A percentile compares a stretch with the other conserved stretches of the same genome.
These are phyloP conservation scores for Tilapia sparmanii DNA, from an alignment of 2,113 vertebrate genomes.

Conservation along the genomic window DNA sequence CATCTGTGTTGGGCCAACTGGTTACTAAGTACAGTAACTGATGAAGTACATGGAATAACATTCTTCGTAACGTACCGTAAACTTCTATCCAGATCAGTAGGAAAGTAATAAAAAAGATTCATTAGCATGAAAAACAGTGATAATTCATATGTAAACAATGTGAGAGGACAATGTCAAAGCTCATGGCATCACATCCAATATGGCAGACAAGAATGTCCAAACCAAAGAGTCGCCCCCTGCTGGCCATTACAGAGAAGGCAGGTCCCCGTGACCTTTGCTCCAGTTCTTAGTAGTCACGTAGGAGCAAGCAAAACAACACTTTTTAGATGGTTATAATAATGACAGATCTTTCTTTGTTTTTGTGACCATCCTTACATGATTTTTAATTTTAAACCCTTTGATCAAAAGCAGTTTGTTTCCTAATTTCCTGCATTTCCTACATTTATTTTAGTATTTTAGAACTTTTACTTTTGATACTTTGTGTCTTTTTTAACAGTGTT, in stretches of 20 bases:
- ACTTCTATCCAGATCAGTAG: background rate
- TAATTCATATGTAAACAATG: background rate
- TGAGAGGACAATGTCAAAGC: background rate
- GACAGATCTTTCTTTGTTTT: background rate
- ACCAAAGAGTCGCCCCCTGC: background rate
- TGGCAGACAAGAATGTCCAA: background rate
- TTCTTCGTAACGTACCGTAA: accelerated
- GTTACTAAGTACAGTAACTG: accelerated
- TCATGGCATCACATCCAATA: background rate
- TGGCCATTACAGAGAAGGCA: background rate
- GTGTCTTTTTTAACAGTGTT: background rate
- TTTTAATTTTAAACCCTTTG: accelerated
- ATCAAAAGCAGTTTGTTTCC: background rate
- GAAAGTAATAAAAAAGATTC: background rate
- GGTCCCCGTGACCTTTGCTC: background rate
- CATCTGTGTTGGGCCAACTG: background rate
- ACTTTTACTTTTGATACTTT: background rate
- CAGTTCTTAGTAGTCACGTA: background rate
- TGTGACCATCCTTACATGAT: background rate
- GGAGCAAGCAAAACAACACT: background rate
- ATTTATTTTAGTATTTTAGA: background rate
- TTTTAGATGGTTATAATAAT: background rate
- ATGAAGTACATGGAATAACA: accelerated
- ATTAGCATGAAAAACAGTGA: accelerated
- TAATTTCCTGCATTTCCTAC: background rate